phyloP scores from a whole-genome alignment of 2,797 vertebrate species.

The Aplochiton taeniatus region DNA sequence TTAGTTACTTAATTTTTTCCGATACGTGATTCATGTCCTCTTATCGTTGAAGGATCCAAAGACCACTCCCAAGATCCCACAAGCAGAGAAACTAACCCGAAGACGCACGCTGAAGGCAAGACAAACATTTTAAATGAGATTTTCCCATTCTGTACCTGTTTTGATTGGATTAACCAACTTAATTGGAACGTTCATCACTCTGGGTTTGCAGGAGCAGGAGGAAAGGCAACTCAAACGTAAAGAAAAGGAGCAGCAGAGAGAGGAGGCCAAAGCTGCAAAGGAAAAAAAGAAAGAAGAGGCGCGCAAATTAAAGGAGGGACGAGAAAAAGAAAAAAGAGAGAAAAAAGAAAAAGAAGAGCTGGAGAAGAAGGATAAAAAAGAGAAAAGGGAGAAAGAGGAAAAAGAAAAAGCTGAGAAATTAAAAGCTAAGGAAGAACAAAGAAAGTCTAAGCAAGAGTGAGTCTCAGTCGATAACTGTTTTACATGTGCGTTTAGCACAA shows the following conservation, averaged over 20 bases:
- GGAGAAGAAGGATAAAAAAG: constrained; percentile 88
- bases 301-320: constrained; percentile 83
- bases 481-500: not conserved
- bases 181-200: not conserved
- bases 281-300: constrained; percentile 88
- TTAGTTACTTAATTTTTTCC: not conserved
- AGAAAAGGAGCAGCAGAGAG: constrained; percentile 84
- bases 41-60: constrained; percentile 56
- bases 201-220: constrained; percentile 72
- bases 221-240: constrained; percentile 76
- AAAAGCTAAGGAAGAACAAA: constrained; percentile 89
- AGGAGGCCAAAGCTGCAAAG: constrained; percentile 84
- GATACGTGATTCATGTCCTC: not conserved
- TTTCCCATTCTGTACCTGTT: not conserved
- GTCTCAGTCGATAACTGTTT: constrained; percentile 43
- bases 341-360: constrained; percentile 87
- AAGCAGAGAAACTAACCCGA: constrained; percentile 65
- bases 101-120: constrained; percentile 76
- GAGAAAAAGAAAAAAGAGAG: constrained; percentile 84
- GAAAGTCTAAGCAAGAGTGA: constrained; percentile 93
- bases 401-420: constrained; percentile 91
- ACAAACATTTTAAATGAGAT: not conserved
- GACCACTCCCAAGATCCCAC: constrained; percentile 53
- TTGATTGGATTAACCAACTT: too few species aligned
- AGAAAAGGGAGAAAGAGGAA: constrained; percentile 90